Evolutionary conservation across 2,888 invertebrate genomes (phyloP), one percentile per base, ranked within the genome.

Genomic region (Metellina segmentata): DNA sequence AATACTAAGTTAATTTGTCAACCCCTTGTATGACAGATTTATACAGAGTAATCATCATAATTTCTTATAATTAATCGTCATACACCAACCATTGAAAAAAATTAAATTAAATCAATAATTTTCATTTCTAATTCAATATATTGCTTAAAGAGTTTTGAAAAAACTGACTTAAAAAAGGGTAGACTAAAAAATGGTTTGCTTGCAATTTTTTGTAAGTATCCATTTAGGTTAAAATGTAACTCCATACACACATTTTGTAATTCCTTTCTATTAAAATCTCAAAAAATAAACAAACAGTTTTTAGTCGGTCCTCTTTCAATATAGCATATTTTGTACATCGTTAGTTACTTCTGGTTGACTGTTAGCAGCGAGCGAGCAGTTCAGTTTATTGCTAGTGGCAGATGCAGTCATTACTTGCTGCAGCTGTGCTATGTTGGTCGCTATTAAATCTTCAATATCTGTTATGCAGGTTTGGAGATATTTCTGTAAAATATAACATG

Each of bases 241-340:
- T 81, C 48, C 78, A 78, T 79, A 71, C 34, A 49, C 52, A 75
- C 34, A 49, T 48, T 61, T 61, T 61, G 34, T 20, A 52, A 61
- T 85, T 72, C 48, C 20, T 78, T 77, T 77, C 16, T 9, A 48
- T n/a, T 88, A 75, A 48, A 88, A 81, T 88, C 52, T 87, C 9
- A 53, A 81, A 81, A 72, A 52, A 53, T 61, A 79, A 87, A 72
- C 87, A 72, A 72, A 53, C 16, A 72, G 81, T 19, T 49, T 52
- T 51, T 51, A 11, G 19, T 34, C 4, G 34, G 34, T 69, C 16
- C 1, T 71, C 71, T 85, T 53, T 90, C 74, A 92, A 81, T 88
- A 93, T 83, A 78, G 71, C 48, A 91, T 85, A 88, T 93, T 88
- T 77, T 90, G 90, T 13, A 93, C 77, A 71, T 93, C 93, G 11